A percentile compares a stretch with the other conserved stretches of the same genome.
Conservation (phyloP, 1,140 invertebrate species). For the Drosophila baimaii region DNA sequence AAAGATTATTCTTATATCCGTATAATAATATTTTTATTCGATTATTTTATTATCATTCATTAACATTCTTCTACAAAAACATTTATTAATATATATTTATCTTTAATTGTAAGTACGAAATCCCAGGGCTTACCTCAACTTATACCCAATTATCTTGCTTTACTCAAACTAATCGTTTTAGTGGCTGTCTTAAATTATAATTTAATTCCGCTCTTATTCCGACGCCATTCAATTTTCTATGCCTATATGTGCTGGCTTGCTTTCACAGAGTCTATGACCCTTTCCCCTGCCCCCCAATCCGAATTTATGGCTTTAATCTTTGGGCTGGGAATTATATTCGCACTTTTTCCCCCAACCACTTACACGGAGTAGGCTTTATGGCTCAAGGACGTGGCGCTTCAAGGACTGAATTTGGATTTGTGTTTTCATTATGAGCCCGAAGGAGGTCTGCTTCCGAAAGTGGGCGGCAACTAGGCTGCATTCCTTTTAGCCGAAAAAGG, state of each 20-base stretch:
- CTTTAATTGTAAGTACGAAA: too few species aligned
- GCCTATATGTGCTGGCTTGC: conserved; percentile 21
- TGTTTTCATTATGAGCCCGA: conserved; percentile 69
- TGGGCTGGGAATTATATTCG: conserved; percentile 61
- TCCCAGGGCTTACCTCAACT: not conserved
- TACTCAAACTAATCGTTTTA: not conserved
- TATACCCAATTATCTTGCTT: not conserved
- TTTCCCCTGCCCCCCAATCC: conserved; percentile 18
- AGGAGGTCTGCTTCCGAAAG: conserved; percentile 56
- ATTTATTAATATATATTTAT: too few species aligned
- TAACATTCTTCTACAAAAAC: too few species aligned
- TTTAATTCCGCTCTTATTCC: not conserved
- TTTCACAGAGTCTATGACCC: conserved; percentile 1
- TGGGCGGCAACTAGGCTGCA: conserved; percentile 45
- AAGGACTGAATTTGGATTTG: conserved; percentile 75
- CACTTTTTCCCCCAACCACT: conserved; percentile 23
- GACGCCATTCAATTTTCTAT: not conserved
- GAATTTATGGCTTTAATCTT: conserved; percentile 81
- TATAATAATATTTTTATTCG: not conserved
- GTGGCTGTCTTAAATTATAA: conserved; percentile 2
- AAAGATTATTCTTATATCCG: too few species aligned
- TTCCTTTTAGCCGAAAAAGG: conserved; percentile 36
- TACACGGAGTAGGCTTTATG: conserved; percentile 62
- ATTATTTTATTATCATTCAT: not conserved
- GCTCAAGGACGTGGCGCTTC: conserved; percentile 73